A percentile compares a stretch with the other conserved stretches of the same genome.
phyloP scores from a whole-genome alignment of 2,888 invertebrate species.

The Tuberolachnus salignus region DNA sequence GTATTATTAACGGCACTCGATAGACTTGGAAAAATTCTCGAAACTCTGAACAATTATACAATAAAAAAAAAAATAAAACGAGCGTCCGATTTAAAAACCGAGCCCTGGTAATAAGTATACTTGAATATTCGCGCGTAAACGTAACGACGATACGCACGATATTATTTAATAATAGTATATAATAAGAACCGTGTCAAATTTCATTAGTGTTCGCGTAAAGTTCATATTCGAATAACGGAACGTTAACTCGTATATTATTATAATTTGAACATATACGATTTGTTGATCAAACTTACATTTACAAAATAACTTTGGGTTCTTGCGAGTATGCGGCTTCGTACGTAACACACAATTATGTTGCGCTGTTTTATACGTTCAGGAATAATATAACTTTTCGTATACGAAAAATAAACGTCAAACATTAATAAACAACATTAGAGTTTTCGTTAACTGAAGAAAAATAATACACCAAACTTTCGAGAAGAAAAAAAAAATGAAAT shows the following conservation, averaged over 20 bases:
- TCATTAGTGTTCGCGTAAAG: background rate
- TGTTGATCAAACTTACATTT: background rate
- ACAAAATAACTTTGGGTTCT: background rate
- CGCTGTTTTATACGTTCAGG: background rate
- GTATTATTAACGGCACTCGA: too few species aligned
- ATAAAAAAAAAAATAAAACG: too few species aligned
- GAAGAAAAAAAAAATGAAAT: background rate
- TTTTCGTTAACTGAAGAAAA: background rate
- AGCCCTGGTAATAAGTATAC: too few species aligned
- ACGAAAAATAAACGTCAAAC: background rate
- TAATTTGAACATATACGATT: background rate
- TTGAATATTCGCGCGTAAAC: too few species aligned
- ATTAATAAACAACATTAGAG: background rate
- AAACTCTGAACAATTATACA: too few species aligned
- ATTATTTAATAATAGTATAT: too few species aligned
- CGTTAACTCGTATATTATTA: background rate
- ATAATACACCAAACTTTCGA: background rate
- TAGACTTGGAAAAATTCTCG: too few species aligned
- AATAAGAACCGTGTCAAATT: background rate
- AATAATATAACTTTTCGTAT: background rate
- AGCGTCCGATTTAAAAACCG: too few species aligned
- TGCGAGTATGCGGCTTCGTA: too few species aligned
- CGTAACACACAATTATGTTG: background rate
- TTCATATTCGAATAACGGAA: background rate
- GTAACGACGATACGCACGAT: too few species aligned